These are phyloP conservation scores for Amazona guildingii DNA, from an alignment of 2,113 vertebrate species.

Conservation along the genomic window DNA sequence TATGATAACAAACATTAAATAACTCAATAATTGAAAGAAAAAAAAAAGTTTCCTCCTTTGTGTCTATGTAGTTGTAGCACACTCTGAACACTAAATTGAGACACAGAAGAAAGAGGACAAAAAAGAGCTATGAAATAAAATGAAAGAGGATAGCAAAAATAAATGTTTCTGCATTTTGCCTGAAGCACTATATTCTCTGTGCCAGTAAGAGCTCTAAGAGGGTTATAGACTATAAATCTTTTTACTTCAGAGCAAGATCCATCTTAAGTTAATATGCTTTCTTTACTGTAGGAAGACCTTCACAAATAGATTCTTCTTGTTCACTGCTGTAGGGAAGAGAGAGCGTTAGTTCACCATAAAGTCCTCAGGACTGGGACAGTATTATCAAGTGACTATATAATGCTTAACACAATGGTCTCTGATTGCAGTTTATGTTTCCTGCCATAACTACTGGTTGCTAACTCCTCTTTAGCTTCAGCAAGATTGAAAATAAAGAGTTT, in stretches of 20 bases:
- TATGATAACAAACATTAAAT: background rate
- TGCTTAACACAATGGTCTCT: background rate
- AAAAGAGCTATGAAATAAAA: background rate
- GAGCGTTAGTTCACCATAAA: background rate
- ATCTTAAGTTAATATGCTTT: background rate
- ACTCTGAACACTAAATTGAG: background rate
- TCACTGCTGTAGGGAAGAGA: background rate
- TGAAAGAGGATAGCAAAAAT: background rate
- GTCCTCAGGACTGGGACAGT: background rate
- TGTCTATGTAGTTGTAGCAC: background rate
- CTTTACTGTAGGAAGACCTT: background rate
- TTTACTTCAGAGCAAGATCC: background rate
- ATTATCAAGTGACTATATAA: background rate
- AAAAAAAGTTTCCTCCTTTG: background rate
- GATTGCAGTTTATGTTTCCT: background rate
- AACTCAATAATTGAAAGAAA: background rate
- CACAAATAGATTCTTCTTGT: background rate
- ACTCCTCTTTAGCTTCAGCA: background rate
- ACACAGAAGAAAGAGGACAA: background rate
- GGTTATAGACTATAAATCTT: background rate
- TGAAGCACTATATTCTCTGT: background rate
- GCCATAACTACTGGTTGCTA: background rate
- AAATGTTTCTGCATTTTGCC: background rate
- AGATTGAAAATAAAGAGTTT: background rate
- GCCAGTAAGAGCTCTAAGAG: background rate